These are phyloP conservation scores for Mythimna pallens DNA, from an alignment of 2,888 invertebrate genomes.

Conservation along the genomic window DNA sequence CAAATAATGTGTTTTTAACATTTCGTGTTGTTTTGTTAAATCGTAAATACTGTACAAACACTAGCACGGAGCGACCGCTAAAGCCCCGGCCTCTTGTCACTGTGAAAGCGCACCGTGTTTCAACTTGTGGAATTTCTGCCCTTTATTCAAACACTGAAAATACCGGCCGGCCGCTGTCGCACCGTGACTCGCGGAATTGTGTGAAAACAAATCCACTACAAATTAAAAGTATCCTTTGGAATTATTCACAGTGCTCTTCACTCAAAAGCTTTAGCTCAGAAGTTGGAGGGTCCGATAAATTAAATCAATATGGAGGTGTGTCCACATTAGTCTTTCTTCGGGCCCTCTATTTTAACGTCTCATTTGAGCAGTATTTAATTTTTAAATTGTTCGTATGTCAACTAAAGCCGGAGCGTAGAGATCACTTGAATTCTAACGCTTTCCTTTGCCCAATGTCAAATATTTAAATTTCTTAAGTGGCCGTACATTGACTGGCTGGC, in stretches of 20 bases:
- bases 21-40: slow-evolving; percentile 91
- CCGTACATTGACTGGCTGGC: slow-evolving; percentile 87
- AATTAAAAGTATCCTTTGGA: slow-evolving; percentile 60
- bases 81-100: slow-evolving; percentile 74
- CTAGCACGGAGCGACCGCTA: slow-evolving; percentile 77
- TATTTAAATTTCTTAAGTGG: slow-evolving; percentile 90
- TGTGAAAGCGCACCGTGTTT: slow-evolving; percentile 79
- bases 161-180: slow-evolving; percentile 50
- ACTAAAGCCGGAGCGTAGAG: slow-evolving; percentile 85
- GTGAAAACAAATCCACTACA: slow-evolving; percentile 63
- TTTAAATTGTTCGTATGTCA: slow-evolving; percentile 89
- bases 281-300: slow-evolving; percentile 54
- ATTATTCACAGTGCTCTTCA: slow-evolving; percentile 56
- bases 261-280: slow-evolving; percentile 46
- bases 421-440: slow-evolving; percentile 91
- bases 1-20: slow-evolving; percentile 91
- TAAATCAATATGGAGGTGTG: slow-evolving; percentile 55
- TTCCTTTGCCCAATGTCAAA: slow-evolving; percentile 89
- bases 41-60: slow-evolving; percentile 90
- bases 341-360: slow-evolving; percentile 83
- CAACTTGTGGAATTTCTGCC: slow-evolving; percentile 82
- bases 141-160: slow-evolving; percentile 78
- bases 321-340: slow-evolving; percentile 77
- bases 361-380: slow-evolving; percentile 88
- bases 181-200: slow-evolving; percentile 55